Evolutionary conservation across 2,113 vertebrate genomes (phyloP), one percentile per base, ranked within the genome.

Genomic region (Leptobrachium leishanense): DNA sequence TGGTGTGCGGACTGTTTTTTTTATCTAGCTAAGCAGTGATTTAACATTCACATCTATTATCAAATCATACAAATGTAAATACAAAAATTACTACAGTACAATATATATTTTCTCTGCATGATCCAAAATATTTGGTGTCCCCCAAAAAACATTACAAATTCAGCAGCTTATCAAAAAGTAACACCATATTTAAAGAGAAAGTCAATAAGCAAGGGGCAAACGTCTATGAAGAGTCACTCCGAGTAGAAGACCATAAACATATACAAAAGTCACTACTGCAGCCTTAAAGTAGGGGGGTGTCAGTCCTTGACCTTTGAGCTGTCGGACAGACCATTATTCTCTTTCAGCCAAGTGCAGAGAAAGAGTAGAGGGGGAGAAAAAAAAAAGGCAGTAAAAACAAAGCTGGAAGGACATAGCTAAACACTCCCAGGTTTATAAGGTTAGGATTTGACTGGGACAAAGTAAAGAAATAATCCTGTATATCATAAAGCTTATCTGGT

Each of bases 21-120:
- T 98, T 94, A 96, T 94, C 96, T 93, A 95, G 93, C 96, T 94
- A 97, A 96, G 96, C 95, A 96, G 95, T 96, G 95, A 94, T 96
- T 96, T 31, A 94, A 92, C 95, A 96, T 93, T 92, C 95, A 96
- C 94, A 92, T 95, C 93, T 95, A 98, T 31, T 31, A 31, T 31
- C 20, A 31, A 31, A 31, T 31, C 20, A 31, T 31, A 31, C 20
- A 31, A 31, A 98, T 95, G 95, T 97, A 93, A 90, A 93, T 98
- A 98, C 96, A 98, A 98, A 31, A 98, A 96, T 95, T 97, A 98
- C 95, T 96, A 97, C 96, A 98, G 93, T 97, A 98, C 95, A 98
- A 96, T 97, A 97, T 97, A 98, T 94, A 97, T 94, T 31, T 31
- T 96, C 94, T 98, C 95, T 96, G 96, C 95, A 98, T 97, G 96